A percentile compares a stretch with the other conserved stretches of the same genome.
These are phyloP conservation scores for Cyprinus carpio DNA, from an alignment of 2,113 vertebrate genomes.

Conservation along the genomic window DNA sequence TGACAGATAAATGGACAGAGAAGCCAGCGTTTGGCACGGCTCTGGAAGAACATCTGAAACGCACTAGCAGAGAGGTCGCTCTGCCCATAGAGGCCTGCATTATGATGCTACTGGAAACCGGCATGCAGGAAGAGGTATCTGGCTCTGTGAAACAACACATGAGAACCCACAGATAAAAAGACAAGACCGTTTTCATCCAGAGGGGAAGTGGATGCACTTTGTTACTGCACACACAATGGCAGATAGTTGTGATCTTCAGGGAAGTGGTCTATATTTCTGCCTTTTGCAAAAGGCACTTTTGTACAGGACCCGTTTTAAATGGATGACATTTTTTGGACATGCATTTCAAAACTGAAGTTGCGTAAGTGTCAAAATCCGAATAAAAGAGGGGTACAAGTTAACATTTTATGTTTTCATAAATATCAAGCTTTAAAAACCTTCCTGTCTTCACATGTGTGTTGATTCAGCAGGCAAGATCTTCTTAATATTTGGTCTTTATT, in stretches of 20 bases:
- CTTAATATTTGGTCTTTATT: not conserved
- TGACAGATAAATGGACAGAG: constrained; percentile 90
- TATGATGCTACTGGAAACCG: constrained; percentile 97
- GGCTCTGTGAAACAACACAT: not conserved
- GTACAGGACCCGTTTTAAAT: not conserved
- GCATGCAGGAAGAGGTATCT: constrained; percentile 95
- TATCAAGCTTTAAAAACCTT: not conserved
- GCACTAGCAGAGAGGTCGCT: constrained; percentile 88
- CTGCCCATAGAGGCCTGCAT: constrained; percentile 94
- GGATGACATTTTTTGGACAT: not conserved
- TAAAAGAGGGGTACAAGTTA: not conserved
- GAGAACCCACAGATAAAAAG: not conserved
- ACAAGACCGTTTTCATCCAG: not conserved
- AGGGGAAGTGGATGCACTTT: not conserved
- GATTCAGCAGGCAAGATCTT: not conserved
- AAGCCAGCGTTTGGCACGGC: constrained; percentile 92
- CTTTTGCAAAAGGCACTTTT: not conserved
- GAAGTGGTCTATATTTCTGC: not conserved
- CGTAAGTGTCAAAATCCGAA: not conserved
- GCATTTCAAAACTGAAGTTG: not conserved
- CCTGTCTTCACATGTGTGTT: not conserved
- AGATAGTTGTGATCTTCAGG: not conserved
- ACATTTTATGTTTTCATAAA: not conserved
- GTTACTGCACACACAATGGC: not conserved
- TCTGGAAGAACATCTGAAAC: constrained; percentile 93